phyloP scores from a whole-genome alignment of 2,888 invertebrate species.

The Leptarthrus brevirostris region DNA sequence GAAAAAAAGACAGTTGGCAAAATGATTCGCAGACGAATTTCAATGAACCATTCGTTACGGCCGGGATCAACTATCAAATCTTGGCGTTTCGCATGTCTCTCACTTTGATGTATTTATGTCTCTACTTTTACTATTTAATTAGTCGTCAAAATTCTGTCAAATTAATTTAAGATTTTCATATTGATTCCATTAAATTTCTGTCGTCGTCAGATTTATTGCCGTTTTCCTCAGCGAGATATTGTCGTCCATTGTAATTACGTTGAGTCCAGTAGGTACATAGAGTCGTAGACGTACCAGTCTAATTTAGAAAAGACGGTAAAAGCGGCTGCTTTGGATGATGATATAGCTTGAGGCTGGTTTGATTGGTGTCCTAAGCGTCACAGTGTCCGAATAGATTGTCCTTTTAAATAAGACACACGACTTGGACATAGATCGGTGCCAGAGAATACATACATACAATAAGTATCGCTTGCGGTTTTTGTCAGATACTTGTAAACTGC shows the following conservation, averaged over 20 bases:
- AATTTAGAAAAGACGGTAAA: neutral
- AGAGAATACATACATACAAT: no score
- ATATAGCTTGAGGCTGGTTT: neutral
- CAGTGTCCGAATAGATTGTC: neutral
- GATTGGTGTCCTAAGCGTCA: neutral
- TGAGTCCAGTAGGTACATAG: neutral
- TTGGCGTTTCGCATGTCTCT: constrained; percentile 44
- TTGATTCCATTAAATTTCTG: constrained; percentile 6
- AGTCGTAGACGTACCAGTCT: neutral
- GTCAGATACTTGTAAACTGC: no score
- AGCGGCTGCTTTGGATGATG: neutral
- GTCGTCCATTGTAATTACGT: constrained; percentile 8
- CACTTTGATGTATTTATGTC: constrained; percentile 51
- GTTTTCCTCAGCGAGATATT: neutral
- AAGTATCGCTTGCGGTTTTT: no score
- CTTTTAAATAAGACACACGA: no score
- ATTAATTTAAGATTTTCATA: constrained; percentile 9
- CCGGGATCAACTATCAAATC: constrained; percentile 41
- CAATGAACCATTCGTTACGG: constrained; percentile 45
- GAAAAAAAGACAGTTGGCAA: neutral
- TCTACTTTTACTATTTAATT: constrained; percentile 48
- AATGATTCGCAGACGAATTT: neutral
- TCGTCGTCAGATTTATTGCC: neutral
- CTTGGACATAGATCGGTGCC: no score
- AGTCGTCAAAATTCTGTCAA: constrained; percentile 36